Evolutionary conservation across 2,113 vertebrate genomes (phyloP).

Genomic region (Heterotilapia buettikoferi): DNA sequence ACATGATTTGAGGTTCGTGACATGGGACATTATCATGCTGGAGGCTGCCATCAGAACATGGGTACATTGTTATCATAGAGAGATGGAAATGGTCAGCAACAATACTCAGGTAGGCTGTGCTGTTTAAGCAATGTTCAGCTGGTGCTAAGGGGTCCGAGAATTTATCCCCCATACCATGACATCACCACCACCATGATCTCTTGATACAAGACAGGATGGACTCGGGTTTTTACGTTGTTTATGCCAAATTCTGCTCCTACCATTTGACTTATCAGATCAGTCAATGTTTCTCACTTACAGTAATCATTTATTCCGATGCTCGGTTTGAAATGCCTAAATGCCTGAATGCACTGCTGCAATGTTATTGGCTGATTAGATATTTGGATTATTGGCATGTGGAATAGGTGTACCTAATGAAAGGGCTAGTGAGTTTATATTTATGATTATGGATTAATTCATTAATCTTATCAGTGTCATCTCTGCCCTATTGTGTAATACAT

Average conservation of each 20-base stretch:
- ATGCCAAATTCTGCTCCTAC: neutral
- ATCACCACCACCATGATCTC: neutral
- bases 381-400: neutral
- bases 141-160: neutral
- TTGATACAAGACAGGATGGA: neutral
- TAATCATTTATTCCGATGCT: neutral
- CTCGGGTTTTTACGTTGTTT: neutral
- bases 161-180: neutral
- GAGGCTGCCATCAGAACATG: neutral
- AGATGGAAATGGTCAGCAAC: neutral
- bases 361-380: neutral
- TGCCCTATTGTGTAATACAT: neutral
- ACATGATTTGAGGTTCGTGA: neutral
- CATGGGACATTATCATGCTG: neutral
- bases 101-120: neutral
- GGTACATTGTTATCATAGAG: neutral
- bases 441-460: neutral
- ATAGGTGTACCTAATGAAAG: neutral
- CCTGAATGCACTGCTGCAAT: neutral
- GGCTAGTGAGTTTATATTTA: neutral
- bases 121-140: neutral
- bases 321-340: neutral
- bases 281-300: too few species aligned
- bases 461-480: neutral
- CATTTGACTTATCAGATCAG: neutral